phyloP scores from a whole-genome alignment of 2,888 invertebrate species.

The Syritta pipiens region DNA sequence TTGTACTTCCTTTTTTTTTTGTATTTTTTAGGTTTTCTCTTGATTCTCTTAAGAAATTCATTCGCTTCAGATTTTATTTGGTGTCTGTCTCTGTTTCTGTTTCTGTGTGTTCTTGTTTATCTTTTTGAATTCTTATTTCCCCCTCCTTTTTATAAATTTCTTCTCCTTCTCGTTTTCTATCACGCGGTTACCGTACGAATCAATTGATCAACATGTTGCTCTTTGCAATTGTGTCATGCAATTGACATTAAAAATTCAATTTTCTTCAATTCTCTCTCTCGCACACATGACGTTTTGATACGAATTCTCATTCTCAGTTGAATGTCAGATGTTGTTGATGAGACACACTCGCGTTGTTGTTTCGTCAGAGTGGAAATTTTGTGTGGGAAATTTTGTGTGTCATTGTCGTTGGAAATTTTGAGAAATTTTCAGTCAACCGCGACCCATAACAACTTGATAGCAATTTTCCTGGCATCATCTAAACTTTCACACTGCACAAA shows the following conservation, averaged over 20 bases:
- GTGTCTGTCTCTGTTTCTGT: not conserved
- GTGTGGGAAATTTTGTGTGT: not conserved
- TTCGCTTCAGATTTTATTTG: conserved; percentile 23
- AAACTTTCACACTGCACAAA: not conserved
- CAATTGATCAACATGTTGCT: conserved; percentile 63
- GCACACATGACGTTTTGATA: conserved; percentile 9
- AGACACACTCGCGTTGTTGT: conserved; percentile 22
- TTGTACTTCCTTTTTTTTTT: conserved; percentile 46
- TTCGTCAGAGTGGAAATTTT: not conserved
- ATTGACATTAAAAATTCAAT: conserved; percentile 19
- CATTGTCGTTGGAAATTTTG: not conserved
- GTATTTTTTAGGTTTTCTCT: conserved; percentile 57
- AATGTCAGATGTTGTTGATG: conserved; percentile 26
- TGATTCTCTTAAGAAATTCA: conserved; percentile 59
- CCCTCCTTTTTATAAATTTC: not conserved
- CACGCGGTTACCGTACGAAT: conserved; percentile 11
- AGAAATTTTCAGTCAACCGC: conserved; percentile 15
- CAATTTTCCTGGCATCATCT: not conserved
- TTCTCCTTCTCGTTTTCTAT: not conserved
- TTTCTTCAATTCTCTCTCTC: conserved; percentile 9
- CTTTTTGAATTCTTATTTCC: conserved; percentile 9
- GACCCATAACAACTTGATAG: too few relatives aligned
- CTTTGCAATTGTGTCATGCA: conserved; percentile 26
- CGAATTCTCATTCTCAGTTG: conserved; percentile 2
- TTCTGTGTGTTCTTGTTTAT: conserved; percentile 32